Evolutionary conservation across 2,888 invertebrate species (phyloP).

Genomic region (Rhagium mordax): DNA sequence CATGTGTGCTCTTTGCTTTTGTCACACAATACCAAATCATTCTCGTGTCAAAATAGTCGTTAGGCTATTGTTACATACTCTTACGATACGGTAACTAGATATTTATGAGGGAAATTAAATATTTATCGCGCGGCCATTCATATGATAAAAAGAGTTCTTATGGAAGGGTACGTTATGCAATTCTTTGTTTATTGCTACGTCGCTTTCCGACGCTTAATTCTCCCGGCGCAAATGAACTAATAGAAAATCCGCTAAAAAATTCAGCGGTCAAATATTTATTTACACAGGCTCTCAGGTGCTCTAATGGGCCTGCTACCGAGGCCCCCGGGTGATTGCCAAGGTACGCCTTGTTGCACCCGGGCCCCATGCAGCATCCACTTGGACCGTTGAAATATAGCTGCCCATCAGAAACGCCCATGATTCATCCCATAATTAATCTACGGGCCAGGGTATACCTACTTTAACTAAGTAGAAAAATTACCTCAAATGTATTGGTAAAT

Average conservation of each 20-base stretch:
- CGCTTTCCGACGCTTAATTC: too few relatives aligned
- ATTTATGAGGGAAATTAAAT: slow-evolving; percentile 38
- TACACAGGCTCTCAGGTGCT: slow-evolving; percentile 41
- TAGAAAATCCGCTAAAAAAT: background rate
- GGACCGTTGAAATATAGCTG: slow-evolving; percentile 24
- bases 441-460: background rate
- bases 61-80: slow-evolving; percentile 45
- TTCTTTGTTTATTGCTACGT: too few relatives aligned
- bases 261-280: slow-evolving; percentile 36
- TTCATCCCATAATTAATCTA: slow-evolving; percentile 8
- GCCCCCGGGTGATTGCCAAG: slow-evolving; percentile 58
- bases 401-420: slow-evolving; percentile 27
- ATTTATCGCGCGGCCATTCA: slow-evolving; percentile 14
- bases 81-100: slow-evolving; percentile 36
- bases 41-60: slow-evolving; percentile 61
- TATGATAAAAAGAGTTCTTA: background rate
- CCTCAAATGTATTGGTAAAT: background rate
- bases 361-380: slow-evolving; percentile 3
- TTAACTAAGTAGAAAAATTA: slow-evolving; percentile 1
- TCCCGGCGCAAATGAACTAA: background rate
- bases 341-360: slow-evolving; percentile 59
- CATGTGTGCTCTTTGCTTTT: slow-evolving; percentile 47
- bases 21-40: slow-evolving; percentile 53
- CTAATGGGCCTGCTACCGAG: slow-evolving; percentile 62
- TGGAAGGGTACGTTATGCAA: background rate